These are phyloP conservation scores for Orius laevigatus DNA, from an alignment of 1,140 invertebrate genomes.

Conservation along the genomic window DNA sequence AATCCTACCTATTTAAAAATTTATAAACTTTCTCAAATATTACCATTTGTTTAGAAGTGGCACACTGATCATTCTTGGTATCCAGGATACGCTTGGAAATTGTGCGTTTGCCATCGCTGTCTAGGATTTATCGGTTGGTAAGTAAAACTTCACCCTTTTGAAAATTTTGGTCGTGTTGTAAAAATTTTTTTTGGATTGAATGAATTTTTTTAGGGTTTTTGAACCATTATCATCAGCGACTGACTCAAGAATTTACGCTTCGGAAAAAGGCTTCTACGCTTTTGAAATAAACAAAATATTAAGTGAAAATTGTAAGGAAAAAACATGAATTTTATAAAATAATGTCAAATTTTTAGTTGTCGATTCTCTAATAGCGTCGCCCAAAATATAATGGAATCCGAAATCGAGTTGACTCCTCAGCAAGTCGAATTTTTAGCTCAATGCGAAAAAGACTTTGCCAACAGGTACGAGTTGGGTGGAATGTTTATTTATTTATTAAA, in stretches of 20 bases:
- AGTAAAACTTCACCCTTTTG: too few species aligned
- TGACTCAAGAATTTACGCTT: slow-evolving; percentile 17
- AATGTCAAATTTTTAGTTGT: slow-evolving; percentile 10
- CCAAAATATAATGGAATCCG: slow-evolving; percentile 14
- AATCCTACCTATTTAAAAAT: too few species aligned
- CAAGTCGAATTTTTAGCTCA: slow-evolving; percentile 31
- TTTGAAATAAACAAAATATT: slow-evolving; percentile 24
- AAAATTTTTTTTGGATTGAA: slow-evolving; percentile 6
- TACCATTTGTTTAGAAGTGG: slow-evolving; percentile 24
- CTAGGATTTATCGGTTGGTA: slow-evolving; percentile 31
- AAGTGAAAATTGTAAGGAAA: slow-evolving; percentile 25
- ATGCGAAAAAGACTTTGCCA: slow-evolving; percentile 34
- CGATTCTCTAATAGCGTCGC: slow-evolving; percentile 16
- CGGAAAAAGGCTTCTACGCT: slow-evolving; percentile 24
- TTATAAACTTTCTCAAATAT: too few species aligned
- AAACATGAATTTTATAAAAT: slow-evolving; percentile 2
- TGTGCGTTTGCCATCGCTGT: slow-evolving; percentile 29
- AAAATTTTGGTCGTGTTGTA: slow-evolving; percentile 3
- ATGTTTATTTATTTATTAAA: too few species aligned
- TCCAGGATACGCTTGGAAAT: slow-evolving; percentile 32
- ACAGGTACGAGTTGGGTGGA: slow-evolving; percentile 3
- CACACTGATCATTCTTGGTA: slow-evolving; percentile 26
- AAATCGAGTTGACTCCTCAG: slow-evolving; percentile 24
- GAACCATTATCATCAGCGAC: slow-evolving; percentile 22
- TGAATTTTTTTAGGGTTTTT: slow-evolving; percentile 24